Base-by-base conservation (phyloP, 2,888 invertebrate species). In the Oeneis ivallda region DNA sequence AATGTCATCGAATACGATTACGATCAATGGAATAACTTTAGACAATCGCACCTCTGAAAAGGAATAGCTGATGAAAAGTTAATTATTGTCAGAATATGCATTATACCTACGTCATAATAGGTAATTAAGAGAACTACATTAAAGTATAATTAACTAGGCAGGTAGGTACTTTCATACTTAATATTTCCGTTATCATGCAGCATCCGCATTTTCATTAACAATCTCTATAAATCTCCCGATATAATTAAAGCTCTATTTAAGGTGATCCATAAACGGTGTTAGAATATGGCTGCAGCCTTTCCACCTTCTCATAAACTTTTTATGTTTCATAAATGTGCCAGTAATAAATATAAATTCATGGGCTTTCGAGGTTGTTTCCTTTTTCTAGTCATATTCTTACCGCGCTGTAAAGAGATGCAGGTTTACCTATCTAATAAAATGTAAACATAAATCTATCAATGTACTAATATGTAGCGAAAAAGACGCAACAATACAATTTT, bases 301-400 rank as follows among this genome's bases (percentile, higher is more conserved):
- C 83, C 79, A 84, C 82, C 81, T 85, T 82, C 81, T 84, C 88
- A 79, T 91, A 90, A 91, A 86, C 69, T 78, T 85, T 89, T 90
- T 86, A 91, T 88, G 91, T 84, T 84, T 85, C 90, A 89, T 91
- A 90, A 90, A 91, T 88, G 84, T 79, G 78, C 77, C 73, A 77
- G 84, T 78, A 84, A 87, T 88, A 88, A 87, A 89, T 88, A 87
- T 83, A 86, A 87, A 87, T 89, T 89, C 89, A 89, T 85, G 86
- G 83, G 75, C 81, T 84, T 80, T 76, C 79, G 82, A 85, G 85
- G 82, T 81, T 83, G 75, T 75, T 79, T 77, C 79, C 79, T 80
- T 81, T 83, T 76, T 77, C 74, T 73, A 75, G 77, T 75, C 76
- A 79, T 82, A 79, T 79, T 80, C 76, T 79, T 81, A 80, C 70